phyloP scores from a whole-genome alignment of 1,140 invertebrate genomes.

The Diachasma alloeum region DNA sequence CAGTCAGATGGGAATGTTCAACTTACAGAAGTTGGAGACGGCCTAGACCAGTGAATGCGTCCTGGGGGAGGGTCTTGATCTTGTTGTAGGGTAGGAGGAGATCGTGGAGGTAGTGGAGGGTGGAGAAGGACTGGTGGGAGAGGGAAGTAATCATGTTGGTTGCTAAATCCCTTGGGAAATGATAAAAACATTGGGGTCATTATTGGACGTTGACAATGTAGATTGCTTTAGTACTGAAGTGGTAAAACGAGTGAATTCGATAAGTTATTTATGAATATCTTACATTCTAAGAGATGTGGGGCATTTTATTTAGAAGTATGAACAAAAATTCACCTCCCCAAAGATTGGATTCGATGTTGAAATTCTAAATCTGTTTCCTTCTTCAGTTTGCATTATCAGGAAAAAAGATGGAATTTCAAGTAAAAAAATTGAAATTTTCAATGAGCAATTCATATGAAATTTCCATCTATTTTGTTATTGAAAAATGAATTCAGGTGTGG shows the following conservation, averaged over 20 bases:
- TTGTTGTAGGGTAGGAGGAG: slow-evolving; percentile 85
- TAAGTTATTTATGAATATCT: too few relatives aligned
- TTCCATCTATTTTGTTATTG: too few relatives aligned
- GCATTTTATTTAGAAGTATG: too few relatives aligned
- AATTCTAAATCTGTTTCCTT: too few relatives aligned
- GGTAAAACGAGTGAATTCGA: background rate
- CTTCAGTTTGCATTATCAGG: too few relatives aligned
- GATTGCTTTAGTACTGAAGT: background rate
- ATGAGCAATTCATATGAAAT: too few relatives aligned
- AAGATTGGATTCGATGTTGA: too few relatives aligned
- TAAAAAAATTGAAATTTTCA: too few relatives aligned
- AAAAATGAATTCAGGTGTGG: too few relatives aligned
- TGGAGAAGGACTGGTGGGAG: slow-evolving; percentile 74
- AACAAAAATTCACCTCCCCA: too few relatives aligned
- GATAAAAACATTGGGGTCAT: background rate
- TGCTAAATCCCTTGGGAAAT: slow-evolving; percentile 78
- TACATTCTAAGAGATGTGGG: too few relatives aligned
- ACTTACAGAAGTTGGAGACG: slow-evolving; percentile 89
- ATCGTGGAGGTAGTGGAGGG: slow-evolving; percentile 81
- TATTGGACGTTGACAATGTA: background rate
- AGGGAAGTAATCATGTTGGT: slow-evolving; percentile 82
- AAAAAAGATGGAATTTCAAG: too few relatives aligned
- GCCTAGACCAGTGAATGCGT: slow-evolving; percentile 82
- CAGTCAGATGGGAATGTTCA: background rate
- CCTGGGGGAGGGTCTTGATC: slow-evolving; percentile 76